Evolutionary conservation across 2,113 vertebrate species (phyloP), one percentile per base, ranked within the genome.

Genomic region (Polypterus senegalus): DNA sequence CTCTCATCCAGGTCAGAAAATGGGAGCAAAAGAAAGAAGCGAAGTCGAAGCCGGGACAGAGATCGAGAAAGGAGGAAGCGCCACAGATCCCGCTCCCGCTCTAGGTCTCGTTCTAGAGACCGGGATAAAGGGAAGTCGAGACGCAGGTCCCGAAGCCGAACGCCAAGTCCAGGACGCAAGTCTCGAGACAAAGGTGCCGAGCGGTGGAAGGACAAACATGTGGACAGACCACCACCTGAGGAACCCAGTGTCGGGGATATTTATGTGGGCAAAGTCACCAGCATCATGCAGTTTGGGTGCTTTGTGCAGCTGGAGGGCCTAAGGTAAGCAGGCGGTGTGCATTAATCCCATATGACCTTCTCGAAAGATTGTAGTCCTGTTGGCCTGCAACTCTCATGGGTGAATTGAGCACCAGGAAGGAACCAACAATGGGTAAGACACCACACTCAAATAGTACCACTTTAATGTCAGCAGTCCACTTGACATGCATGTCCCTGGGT

Each of bases 211-310:
- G 96, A 99, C 69, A 97, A 94, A 65, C 93, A 94, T 0, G 82
- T 98, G 56, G 96, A 99, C 65, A 89, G 93, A 0, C 96, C 95
- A 0, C 95, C 96, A 0, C 92, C 94, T 0, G 96, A 98, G 69
- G 96, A 99, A 61, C 96, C 96, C 0, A 86, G 90, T 44, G 92
- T 98, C 0, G 96, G 95, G 0, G 96, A 97, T 74, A 95, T 99
- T 65, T 98, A 97, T 74, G 97, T 93, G 0, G 96, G 96, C 71
- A 99, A 99, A 74, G 86, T 98, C 65, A 97, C 95, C 7, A 99
- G 95, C 63, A 97, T 99, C 64, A 98, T 99, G 96, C 96, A 99
- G 69, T 99, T 99, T 62, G 96, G 96, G 0, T 99, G 96, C 75
- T 99, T 99, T 58, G 96, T 99, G 63, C 95, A 99, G 73, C 87